Base-by-base conservation (phyloP, 2,888 invertebrate species). In the Drosophila pseudotalamancana region DNA sequence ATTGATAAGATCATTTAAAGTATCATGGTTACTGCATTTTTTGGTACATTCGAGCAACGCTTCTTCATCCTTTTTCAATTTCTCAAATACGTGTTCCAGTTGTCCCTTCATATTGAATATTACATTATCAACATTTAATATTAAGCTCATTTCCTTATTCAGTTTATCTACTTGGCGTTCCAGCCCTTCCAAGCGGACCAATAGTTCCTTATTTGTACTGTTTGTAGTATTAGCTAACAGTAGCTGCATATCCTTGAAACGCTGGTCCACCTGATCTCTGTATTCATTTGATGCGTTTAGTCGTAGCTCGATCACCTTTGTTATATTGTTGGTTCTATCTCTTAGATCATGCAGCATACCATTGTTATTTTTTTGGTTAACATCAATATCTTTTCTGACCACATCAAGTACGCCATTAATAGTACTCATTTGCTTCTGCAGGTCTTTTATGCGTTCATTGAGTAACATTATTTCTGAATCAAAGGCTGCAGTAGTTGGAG, bases 1-100 rank as follows among this genome's bases (percentile, higher is more conserved):
- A 45, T 71, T 49, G 11, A 80, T 51, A 0, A 75, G 5, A 43
- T 61, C 61, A n/a, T 77, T 6, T 1, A 81, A 18, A 0, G 31
- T 42, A 25, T 68, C 23, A 14, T 69, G 23, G 0, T 19, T 19
- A 1, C 31, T 31, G 32, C 82, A 77, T 4, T 12, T 48, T 0
- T 0, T 0, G 3, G 11, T 0, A 12, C 77, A 77, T 1, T 11
- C 8, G 1, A 2, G 3, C 3, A 77, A 14, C 3, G 14, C 9
- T 1, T 4, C 4, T 2, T 55, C n/a, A 8, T 48, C 21, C 11
- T 8, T 2, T 1, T 29, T 35, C 1, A 29, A 23, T 3, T n/a
- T 40, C 0, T 16, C 14, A 0, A 40, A 11, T 0, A 37, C 14
- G 0, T 43, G 11, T 1, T 61, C 12, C 1, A 73, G 16, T 5